Evolutionary conservation across 2,113 vertebrate species (phyloP), one percentile per base, ranked within the genome.

Genomic region (Ceratotherium simum): DNA sequence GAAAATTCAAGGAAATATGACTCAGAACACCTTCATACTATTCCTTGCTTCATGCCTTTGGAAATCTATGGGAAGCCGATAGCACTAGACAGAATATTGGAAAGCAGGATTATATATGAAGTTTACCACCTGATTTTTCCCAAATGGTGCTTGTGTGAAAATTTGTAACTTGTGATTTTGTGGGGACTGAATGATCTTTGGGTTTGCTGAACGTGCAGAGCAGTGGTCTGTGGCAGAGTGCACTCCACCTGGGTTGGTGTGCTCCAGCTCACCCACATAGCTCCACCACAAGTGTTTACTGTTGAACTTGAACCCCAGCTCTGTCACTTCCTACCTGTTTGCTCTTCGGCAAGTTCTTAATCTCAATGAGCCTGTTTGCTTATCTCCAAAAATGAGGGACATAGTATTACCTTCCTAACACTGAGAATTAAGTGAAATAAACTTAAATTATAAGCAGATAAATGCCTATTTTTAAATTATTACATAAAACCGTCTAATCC

Each of bases 241-340:
- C 4, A 0, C 20, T 20, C 23, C 12, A 3, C 9, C 5, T 9
- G 36, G 20, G 27, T 8, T 13, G 20, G 6, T 21, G 2, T 33
- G 3, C 16, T 21, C 9, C 9, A 3, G n/a, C 56, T 64, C 5
- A 7, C 2, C 23, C 6, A 11, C n/a, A 3, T 1, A 29, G 67
- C n/a, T 31, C 82, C 1, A 42, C 1, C 14, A 48, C 4, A 2
- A 42, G 42, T 3, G 11, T 27, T 39, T 7, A n/a, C 8, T 33
- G 4, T 5, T 39, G 78, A 36, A 23, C 39, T 21, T 36, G 69
- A 78, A 14, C n/a, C 48, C 65, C 2, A 0, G 8, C 20, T 48
- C 17, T 75, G 11, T 29, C 27, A 12, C 42, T 73, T 64, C 2
- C 21, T 54, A 54, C 5, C 17, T 64, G 0, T 46, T 83, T 90